phyloP scores from a whole-genome alignment of 2,113 vertebrate genomes.

The Muntiacus muntjak region DNA sequence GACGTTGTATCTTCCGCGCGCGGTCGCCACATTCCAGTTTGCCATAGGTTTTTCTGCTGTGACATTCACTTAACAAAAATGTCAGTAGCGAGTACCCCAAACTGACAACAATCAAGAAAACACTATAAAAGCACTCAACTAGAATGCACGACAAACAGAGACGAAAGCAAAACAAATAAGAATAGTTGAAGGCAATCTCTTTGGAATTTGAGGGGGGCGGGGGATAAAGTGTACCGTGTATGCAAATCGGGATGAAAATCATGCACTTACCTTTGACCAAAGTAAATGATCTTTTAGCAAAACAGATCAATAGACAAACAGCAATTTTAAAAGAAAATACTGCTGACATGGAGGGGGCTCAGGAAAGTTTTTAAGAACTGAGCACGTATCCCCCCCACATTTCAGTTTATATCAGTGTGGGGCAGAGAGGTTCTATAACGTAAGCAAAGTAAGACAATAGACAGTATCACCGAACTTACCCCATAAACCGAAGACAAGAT shows the following conservation, averaged over 20 bases:
- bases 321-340: background rate
- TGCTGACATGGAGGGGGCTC: background rate
- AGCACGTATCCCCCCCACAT: background rate
- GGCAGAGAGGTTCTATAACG: background rate
- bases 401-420: background rate
- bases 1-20: constrained; percentile 74
- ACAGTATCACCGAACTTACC: constrained; percentile 38
- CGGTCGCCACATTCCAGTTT: constrained; percentile 53
- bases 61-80: constrained; percentile 69
- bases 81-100: constrained; percentile 49
- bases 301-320: background rate
- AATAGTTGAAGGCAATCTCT: background rate
- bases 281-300: background rate
- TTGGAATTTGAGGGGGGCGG: background rate
- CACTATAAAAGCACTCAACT: constrained; percentile 55
- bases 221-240: background rate
- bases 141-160: constrained; percentile 37
- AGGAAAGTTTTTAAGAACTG: background rate
- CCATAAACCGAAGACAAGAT: constrained; percentile 25
- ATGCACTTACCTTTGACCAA: background rate
- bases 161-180: background rate
- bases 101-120: constrained; percentile 67
- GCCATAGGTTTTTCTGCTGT: constrained; percentile 67
- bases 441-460: background rate
- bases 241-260: background rate